These are phyloP conservation scores for Sitobion miscanthi DNA, from an alignment of 1,140 invertebrate species.

Conservation along the genomic window DNA sequence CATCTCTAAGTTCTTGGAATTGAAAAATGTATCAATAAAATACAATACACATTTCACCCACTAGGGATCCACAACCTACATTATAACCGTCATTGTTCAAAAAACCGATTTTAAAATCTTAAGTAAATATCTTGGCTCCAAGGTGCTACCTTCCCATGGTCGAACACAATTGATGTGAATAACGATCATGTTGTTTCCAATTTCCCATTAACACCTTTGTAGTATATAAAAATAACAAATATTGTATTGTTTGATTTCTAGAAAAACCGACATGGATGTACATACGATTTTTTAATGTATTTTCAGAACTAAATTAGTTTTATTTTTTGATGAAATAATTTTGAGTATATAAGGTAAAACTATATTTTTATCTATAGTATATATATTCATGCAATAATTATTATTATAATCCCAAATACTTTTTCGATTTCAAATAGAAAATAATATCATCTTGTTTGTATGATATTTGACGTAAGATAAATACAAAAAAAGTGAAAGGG, in stretches of 20 bases:
- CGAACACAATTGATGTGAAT: not conserved
- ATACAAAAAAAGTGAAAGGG: not conserved
- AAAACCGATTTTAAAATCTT: conserved; percentile 22
- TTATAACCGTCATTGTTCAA: conserved; percentile 5
- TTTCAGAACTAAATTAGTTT: not conserved
- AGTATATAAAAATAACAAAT: not conserved
- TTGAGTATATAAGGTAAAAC: not conserved
- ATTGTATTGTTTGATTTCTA: not conserved
- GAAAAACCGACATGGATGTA: not conserved
- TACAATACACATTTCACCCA: not conserved
- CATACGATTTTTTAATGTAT: not conserved
- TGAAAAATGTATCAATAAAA: conserved; percentile 28
- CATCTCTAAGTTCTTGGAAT: not conserved
- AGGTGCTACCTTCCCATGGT: not conserved
- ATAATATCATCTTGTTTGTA: not conserved
- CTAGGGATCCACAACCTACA: not conserved
- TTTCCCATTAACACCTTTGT: not conserved
- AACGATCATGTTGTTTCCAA: not conserved
- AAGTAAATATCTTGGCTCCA: conserved; percentile 29
- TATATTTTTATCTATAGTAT: not conserved
- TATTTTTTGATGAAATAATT: not conserved
- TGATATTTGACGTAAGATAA: not conserved
- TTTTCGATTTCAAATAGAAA: not conserved
- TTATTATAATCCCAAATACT: not conserved
- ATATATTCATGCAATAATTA: not conserved